phyloP scores from a whole-genome alignment of 2,888 invertebrate genomes.

The Drosophila multiciliata region DNA sequence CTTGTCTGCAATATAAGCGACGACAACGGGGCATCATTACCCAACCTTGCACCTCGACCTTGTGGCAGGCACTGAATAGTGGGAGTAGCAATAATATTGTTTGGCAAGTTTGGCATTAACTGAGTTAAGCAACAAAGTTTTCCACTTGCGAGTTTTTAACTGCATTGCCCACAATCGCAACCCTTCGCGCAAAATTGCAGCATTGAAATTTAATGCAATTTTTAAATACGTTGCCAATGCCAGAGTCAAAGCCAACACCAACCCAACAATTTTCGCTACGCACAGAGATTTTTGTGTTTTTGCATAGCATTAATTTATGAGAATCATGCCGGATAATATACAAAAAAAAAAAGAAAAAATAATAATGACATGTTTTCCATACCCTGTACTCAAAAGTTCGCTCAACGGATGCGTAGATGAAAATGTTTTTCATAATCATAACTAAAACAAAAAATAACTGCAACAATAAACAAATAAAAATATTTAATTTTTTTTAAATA shows the following conservation, averaged over 20 bases:
- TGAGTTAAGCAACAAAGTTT: constrained; percentile 73
- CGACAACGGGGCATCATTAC: constrained; percentile 14
- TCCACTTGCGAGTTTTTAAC: constrained; percentile 70
- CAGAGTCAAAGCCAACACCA: neutral
- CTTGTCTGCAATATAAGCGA: neutral
- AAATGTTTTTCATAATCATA: neutral
- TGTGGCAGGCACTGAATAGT: neutral
- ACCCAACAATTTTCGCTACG: neutral
- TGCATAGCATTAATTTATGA: constrained; percentile 57
- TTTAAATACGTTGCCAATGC: constrained; percentile 69
- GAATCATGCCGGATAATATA: constrained; percentile 27
- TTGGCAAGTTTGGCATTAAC: constrained; percentile 61
- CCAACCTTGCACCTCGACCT: neutral
- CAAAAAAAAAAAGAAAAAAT: constrained; percentile 10
- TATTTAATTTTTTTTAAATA: neutral
- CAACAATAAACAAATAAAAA: neutral
- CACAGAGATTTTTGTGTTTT: constrained; percentile 20
- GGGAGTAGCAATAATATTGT: constrained; percentile 33
- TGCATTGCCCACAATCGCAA: constrained; percentile 31
- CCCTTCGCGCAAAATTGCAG: constrained; percentile 26
- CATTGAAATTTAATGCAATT: constrained; percentile 71
- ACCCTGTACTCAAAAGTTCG: neutral
- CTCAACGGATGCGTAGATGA: neutral
- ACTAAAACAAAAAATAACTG: too few species aligned
- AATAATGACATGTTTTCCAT: constrained; percentile 36